Percentiles rank a stretch among this genome's conserved stretches.
phyloP scores from a whole-genome alignment of 2,113 vertebrate genomes.

The Rhineura floridana region DNA sequence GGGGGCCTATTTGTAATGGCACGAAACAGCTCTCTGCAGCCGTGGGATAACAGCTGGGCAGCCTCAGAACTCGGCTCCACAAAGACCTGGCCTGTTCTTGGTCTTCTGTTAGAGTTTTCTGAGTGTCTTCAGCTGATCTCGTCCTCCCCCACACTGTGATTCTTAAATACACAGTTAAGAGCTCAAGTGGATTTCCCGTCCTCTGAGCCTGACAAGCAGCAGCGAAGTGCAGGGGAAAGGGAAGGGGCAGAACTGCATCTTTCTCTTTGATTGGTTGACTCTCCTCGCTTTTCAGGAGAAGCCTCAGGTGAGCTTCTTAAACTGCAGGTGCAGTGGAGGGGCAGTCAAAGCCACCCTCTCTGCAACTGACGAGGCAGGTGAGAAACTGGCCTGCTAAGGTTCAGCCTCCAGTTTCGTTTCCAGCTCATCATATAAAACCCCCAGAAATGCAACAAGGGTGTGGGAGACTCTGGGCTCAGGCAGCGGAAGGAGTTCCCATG shows the following conservation, averaged over 20 bases:
- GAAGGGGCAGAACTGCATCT: too few relatives aligned
- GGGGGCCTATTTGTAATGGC: constrained; percentile 60
- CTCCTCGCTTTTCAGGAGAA: not conserved
- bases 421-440: not conserved
- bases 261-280: not conserved
- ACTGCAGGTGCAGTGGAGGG: not conserved
- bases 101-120: constrained; percentile 33
- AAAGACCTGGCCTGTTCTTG: constrained; percentile 52
- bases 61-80: constrained; percentile 63
- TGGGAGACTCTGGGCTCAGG: not conserved
- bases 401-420: too few relatives aligned
- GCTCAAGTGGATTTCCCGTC: constrained; percentile 47
- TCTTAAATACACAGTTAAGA: constrained; percentile 39
- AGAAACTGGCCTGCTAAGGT: not conserved
- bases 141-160: not conserved
- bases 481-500: not conserved
- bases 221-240: not conserved
- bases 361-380: not conserved
- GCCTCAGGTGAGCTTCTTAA: too few relatives aligned
- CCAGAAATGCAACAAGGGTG: not conserved
- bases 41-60: constrained; percentile 72
- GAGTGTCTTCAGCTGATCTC: constrained; percentile 42
- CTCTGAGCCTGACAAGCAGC: not conserved
- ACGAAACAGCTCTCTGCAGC: constrained; percentile 63
- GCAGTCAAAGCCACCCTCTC: not conserved